These are phyloP conservation scores for Plebejus argus DNA, from an alignment of 2,888 invertebrate genomes.

Conservation along the genomic window DNA sequence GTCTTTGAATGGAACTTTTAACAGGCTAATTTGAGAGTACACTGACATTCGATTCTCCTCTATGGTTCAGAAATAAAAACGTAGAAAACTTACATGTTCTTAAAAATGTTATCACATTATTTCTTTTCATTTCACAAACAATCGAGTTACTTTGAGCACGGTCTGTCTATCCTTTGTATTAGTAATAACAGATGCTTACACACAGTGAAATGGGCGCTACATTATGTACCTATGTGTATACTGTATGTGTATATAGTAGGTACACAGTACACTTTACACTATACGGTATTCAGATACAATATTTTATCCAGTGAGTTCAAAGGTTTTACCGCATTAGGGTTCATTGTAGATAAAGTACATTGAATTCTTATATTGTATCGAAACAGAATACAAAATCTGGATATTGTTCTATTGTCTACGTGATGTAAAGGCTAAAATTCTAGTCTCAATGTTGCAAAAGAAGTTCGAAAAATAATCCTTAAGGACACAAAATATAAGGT, in stretches of 20 bases:
- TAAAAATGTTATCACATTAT: conserved; percentile 6
- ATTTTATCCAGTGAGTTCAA: conserved; percentile 5
- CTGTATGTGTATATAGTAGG: not conserved
- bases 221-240: not conserved
- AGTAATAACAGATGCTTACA: conserved; percentile 23
- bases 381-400: conserved; percentile 15
- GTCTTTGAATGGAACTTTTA: not conserved
- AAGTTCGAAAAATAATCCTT: not conserved
- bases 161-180: conserved; percentile 24
- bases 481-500: not conserved
- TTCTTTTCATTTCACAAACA: conserved; percentile 5
- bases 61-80: not conserved
- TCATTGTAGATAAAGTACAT: conserved; percentile 24
- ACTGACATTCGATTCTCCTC: not conserved
- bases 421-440: not conserved
- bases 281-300: conserved; percentile 11
- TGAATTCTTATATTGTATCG: conserved; percentile 10
- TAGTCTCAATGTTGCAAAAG: not conserved
- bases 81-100: not conserved
- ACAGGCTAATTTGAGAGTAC: not conserved
- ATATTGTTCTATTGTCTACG: conserved; percentile 2
- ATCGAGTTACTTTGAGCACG: conserved; percentile 15
- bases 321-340: conserved; percentile 24
- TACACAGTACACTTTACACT: not conserved
- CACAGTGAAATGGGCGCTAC: not conserved